Evolutionary conservation across 2,888 invertebrate genomes (phyloP), one percentile per base, ranked within the genome.

Genomic region (Trissonchulus latispiculum): DNA sequence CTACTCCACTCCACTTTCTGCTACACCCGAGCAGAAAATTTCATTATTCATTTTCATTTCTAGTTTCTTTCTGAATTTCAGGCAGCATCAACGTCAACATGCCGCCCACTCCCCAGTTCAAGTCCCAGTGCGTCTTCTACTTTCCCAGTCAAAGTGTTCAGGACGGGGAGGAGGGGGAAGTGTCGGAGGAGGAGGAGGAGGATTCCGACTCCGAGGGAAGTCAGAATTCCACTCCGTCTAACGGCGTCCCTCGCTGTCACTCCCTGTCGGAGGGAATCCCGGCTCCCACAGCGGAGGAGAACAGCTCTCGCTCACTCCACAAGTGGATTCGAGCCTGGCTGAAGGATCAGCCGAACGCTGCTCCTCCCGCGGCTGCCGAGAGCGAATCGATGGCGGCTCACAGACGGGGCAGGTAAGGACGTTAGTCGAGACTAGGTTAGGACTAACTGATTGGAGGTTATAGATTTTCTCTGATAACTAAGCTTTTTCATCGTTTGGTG

Each of bases 241-340:
- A 23, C 48, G 48, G 48, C 48, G 23, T 23, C 48, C 48, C 48
- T 23, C 48, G 23, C 23, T 48, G 8, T 48, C 23, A 8, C 8
- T 8, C 8, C 8, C 8, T 8, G 8, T 8, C 48, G 48, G 48
- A 48, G 48, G n/a, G n/a, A n/a, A n/a, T n/a, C n/a, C n/a, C n/a
- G n/a, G n/a, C n/a, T n/a, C n/a, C n/a, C n/a, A n/a, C n/a, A n/a
- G 8, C 48, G 48, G 8, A 48, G 8, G 48, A 8, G 8, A 48
- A 23, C 23, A 15, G 8, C 48, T 48, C 64, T 29, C n/a, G n/a
- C 3, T 28, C 31, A 1, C 67, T 74, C 28, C 74, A 74, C 61
- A 2, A 37, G 36, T 74, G 74, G 74, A 72, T 74, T 28, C n/a
- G 72, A 2, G 71, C 48, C 69, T 74, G 74, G 74, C 36, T 74